phyloP scores from a whole-genome alignment of 1,140 invertebrate genomes.

The Pararge aegeria region DNA sequence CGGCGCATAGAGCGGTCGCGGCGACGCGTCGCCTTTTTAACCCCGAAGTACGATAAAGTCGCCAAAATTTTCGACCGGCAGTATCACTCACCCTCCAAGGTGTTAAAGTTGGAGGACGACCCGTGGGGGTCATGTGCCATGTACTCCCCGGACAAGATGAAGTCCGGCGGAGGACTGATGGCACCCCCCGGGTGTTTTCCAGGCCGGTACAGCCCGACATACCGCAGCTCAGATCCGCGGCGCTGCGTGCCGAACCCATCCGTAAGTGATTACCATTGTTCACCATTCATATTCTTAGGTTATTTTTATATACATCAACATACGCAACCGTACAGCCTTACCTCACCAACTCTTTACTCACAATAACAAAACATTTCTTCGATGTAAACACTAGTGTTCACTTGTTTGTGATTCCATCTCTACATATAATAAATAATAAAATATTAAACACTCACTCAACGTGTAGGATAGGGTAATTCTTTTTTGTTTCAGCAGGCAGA shows the following conservation, averaged over 20 bases:
- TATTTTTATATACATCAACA: background rate
- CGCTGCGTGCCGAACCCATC: conserved; percentile 77
- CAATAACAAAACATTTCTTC: conserved; percentile 4
- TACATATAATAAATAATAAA: background rate
- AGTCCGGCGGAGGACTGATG: conserved; percentile 76
- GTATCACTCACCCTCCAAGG: conserved; percentile 80
- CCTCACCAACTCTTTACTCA: too few relatives aligned
- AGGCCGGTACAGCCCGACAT: conserved; percentile 76
- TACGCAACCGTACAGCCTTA: too few relatives aligned
- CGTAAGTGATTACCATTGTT: conserved; percentile 53
- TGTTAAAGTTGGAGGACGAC: conserved; percentile 80
- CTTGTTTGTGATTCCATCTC: background rate
- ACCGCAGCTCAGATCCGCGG: conserved; percentile 70
- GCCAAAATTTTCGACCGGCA: conserved; percentile 80
- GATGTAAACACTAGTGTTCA: background rate
- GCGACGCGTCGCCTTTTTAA: conserved; percentile 60
- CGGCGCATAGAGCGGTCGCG: conserved; percentile 63
- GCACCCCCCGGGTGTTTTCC: conserved; percentile 76
- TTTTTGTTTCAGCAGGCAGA: conserved; percentile 27
- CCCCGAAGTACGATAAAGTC: conserved; percentile 67
- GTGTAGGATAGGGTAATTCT: background rate
- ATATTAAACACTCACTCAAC: too few relatives aligned
- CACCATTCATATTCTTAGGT: background rate
- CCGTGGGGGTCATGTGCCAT: conserved; percentile 79
- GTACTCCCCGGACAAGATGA: conserved; percentile 79